phyloP scores from a whole-genome alignment of 2,888 invertebrate species.

The Ectemnius lituratus region DNA sequence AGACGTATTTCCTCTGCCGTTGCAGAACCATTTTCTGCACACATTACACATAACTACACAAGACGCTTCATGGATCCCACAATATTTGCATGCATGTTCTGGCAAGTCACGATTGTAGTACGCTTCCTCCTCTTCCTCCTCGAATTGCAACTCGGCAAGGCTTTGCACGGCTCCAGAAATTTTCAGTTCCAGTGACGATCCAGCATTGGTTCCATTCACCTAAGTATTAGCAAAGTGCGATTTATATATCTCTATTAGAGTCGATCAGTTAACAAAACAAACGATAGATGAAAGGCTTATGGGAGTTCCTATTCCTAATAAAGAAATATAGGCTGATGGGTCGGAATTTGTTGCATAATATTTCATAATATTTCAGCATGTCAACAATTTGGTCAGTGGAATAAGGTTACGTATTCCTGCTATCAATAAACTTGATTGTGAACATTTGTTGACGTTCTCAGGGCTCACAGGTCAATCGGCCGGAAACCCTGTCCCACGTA shows the following conservation, averaged over 20 bases:
- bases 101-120: slow-evolving; percentile 94
- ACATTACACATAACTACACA: slow-evolving; percentile 99
- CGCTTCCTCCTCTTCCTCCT: slow-evolving; percentile 96
- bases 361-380: slow-evolving; percentile 5
- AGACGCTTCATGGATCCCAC: slow-evolving; percentile 98
- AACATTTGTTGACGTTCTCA: background rate
- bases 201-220: slow-evolving; percentile 85
- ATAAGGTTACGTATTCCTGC: background rate
- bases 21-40: slow-evolving; percentile 99
- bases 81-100: slow-evolving; percentile 98
- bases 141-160: slow-evolving; percentile 94
- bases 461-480: background rate
- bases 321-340: too few relatives aligned
- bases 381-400: background rate
- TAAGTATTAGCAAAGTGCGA: slow-evolving; percentile 64
- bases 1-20: slow-evolving; percentile 98
- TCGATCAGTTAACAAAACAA: too few relatives aligned
- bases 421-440: background rate
- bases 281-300: too few relatives aligned
- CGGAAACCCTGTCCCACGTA: background rate
- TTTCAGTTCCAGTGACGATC: slow-evolving; percentile 80
- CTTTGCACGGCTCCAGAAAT: slow-evolving; percentile 86
- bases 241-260: background rate
- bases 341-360: slow-evolving; percentile 2
- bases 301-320: too few relatives aligned